These are phyloP conservation scores for Jordanella pulchra DNA, from an alignment of 2,797 vertebrate species.

Conservation along the genomic window DNA sequence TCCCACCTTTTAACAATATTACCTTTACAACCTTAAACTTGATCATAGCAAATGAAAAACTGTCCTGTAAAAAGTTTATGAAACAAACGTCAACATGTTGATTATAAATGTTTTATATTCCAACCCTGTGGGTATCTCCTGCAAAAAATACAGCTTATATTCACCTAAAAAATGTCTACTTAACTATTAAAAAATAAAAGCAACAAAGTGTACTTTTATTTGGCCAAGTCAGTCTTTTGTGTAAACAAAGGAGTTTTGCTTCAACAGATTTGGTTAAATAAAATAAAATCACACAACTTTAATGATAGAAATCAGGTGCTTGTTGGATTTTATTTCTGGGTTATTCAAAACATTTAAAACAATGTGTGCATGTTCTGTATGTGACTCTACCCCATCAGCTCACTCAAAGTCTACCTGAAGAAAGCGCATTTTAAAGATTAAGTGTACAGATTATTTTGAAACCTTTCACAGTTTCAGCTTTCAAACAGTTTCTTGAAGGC, in stretches of 20 bases:
- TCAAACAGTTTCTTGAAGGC: constrained; percentile 94
- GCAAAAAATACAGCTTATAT: not conserved
- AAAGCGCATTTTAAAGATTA: constrained; percentile 12
- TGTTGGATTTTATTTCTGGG: constrained; percentile 4
- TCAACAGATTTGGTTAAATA: constrained; percentile 5
- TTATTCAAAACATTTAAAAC: constrained; percentile 31
- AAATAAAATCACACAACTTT: not conserved
- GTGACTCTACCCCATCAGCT: not conserved
- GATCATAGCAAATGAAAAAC: not conserved
- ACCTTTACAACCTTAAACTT: not conserved
- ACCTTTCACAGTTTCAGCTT: constrained; percentile 74
- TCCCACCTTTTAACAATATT: not conserved
- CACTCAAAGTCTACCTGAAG: constrained; percentile 4
- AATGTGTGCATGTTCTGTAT: not conserved
- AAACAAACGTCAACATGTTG: not conserved
- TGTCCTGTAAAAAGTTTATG: not conserved
- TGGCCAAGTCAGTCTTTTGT: constrained; percentile 15
- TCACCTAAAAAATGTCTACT: constrained; percentile 42
- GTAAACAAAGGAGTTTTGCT: constrained; percentile 1
- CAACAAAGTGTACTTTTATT: constrained; percentile 20
- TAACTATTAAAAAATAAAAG: constrained; percentile 31
- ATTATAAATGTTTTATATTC: constrained; percentile 1
- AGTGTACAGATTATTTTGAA: constrained; percentile 15
- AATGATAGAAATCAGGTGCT: not conserved
- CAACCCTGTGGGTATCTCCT: constrained; percentile 3